phyloP scores from a whole-genome alignment of 2,797 vertebrate genomes.

The Squalus acanthias region DNA sequence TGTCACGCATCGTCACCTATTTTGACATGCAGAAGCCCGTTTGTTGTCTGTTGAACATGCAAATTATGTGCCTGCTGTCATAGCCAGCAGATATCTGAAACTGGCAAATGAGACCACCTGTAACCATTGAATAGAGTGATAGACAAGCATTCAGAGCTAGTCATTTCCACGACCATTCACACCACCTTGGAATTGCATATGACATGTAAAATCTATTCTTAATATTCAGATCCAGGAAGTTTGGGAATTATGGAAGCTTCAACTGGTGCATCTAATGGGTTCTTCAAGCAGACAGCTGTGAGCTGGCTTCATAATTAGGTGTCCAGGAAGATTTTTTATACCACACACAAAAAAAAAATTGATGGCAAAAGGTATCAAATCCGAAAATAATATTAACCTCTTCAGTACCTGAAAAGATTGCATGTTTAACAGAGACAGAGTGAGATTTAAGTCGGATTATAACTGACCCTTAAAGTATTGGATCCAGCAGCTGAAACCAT shows the following conservation, averaged over 20 bases:
- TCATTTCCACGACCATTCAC: conserved; percentile 84
- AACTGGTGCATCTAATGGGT: conserved; percentile 92
- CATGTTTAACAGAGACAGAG: background rate
- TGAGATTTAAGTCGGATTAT: background rate
- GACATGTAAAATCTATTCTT: conserved; percentile 98
- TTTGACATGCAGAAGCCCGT: conserved; percentile 99
- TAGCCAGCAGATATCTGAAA: conserved; percentile 86
- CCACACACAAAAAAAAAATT: conserved; percentile 21
- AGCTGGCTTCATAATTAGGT: conserved; percentile 92
- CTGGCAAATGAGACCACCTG: conserved; percentile 99
- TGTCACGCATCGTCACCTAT: conserved; percentile 99
- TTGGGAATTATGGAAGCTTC: conserved; percentile 83
- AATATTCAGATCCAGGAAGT: conserved; percentile 96
- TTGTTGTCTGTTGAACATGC: conserved; percentile 99
- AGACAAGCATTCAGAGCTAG: conserved; percentile 95
- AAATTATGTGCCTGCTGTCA: conserved; percentile 98
- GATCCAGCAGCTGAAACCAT: background rate
- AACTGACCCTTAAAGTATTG: conserved; percentile 21
- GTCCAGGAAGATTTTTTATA: conserved; percentile 75
- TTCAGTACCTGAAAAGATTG: conserved; percentile 26
- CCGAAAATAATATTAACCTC: conserved; percentile 37
- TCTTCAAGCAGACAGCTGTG: conserved; percentile 94
- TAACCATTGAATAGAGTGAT: conserved; percentile 98
- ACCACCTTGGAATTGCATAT: conserved; percentile 78
- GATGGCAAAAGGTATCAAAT: conserved; percentile 37